These are phyloP conservation scores for Netelia inedita DNA, from an alignment of 2,888 invertebrate species.

Conservation along the genomic window DNA sequence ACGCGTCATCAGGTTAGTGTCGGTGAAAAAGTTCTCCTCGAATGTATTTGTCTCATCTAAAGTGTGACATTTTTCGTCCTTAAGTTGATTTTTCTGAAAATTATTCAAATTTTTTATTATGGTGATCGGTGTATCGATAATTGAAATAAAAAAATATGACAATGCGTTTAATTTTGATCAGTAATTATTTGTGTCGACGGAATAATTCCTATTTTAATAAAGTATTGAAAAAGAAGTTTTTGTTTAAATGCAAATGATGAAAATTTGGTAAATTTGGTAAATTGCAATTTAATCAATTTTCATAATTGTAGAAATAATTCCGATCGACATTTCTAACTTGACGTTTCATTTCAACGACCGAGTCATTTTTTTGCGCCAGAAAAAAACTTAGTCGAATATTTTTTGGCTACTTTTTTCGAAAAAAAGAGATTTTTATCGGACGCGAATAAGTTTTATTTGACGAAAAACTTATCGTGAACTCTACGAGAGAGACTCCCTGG, in stretches of 20 bases:
- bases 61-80: neutral
- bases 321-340: too few relatives aligned
- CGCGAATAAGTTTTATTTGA: neutral
- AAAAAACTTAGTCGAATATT: neutral
- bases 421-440: neutral
- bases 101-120: neutral
- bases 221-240: too few relatives aligned
- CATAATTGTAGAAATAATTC: too few relatives aligned
- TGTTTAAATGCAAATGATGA: too few relatives aligned
- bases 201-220: too few relatives aligned
- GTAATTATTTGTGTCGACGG: neutral
- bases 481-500: neutral
- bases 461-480: neutral
- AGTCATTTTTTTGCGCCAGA: neutral
- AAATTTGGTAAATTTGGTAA: too few relatives aligned
- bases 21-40: slow-evolving; percentile 2
- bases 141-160: neutral
- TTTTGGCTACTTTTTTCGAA: neutral
- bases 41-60: neutral
- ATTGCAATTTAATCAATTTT: too few relatives aligned
- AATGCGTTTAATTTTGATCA: neutral
- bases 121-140: neutral
- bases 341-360: too few relatives aligned
- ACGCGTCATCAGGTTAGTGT: slow-evolving; percentile 77
- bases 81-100: neutral